These are phyloP conservation scores for Crotalus helleri DNA, from an alignment of 2,113 vertebrate species.

Conservation along the genomic window DNA sequence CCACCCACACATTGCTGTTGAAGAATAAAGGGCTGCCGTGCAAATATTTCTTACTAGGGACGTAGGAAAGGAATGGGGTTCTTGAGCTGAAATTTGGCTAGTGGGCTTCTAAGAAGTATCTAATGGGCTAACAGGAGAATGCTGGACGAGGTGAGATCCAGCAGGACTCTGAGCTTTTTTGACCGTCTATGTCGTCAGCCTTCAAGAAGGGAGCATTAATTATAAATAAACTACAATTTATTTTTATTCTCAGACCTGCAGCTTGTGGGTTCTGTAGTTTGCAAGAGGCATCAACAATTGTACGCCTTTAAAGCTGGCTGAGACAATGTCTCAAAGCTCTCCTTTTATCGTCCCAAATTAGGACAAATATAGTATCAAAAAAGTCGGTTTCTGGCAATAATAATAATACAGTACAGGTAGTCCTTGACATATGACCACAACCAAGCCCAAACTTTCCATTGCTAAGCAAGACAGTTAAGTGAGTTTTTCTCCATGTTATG, in stretches of 20 bases:
- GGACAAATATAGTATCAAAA: background rate
- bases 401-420: too few species aligned
- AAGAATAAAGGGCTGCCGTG: background rate
- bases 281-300: background rate
- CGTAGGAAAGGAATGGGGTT: background rate
- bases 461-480: too few species aligned
- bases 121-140: background rate
- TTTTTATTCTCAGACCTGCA: background rate
- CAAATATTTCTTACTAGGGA: background rate
- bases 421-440: too few species aligned
- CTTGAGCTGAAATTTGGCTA: background rate
- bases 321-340: background rate
- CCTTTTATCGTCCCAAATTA: background rate
- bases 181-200: background rate
- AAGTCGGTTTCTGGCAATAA: background rate
- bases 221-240: background rate
- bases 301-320: background rate
- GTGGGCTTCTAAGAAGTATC: background rate
- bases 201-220: background rate
- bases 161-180: background rate
- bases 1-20: conserved; percentile 11
- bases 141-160: background rate
- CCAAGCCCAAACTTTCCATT: too few species aligned
- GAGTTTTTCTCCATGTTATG: too few species aligned
- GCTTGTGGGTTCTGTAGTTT: background rate